phyloP scores from a whole-genome alignment of 2,797 vertebrate genomes.

The Sus cebifrons region DNA sequence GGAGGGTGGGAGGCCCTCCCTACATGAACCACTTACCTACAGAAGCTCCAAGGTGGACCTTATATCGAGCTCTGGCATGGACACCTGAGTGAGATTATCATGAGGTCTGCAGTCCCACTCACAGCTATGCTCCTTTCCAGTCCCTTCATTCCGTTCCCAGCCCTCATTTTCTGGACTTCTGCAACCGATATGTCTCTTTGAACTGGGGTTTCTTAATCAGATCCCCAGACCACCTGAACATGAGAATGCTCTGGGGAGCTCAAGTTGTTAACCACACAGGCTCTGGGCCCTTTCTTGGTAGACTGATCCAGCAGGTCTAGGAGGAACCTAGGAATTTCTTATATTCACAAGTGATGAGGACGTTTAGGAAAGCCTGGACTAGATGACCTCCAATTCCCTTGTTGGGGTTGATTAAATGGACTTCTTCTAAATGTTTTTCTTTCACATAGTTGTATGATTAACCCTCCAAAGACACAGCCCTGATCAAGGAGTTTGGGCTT shows the following conservation, averaged over 20 bases:
- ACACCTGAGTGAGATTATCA: background rate
- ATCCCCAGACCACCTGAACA: background rate
- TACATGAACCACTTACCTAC: background rate
- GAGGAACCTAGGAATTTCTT: background rate
- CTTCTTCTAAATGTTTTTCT: background rate
- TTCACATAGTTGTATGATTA: background rate
- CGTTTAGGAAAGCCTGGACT: background rate
- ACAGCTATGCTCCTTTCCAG: background rate
- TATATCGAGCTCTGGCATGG: background rate
- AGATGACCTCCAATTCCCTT: background rate
- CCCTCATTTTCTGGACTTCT: background rate
- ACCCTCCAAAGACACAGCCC: background rate
- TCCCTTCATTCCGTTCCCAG: background rate
- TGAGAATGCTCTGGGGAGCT: background rate
- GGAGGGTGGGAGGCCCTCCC: background rate
- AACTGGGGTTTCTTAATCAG: background rate
- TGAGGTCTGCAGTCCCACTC: background rate
- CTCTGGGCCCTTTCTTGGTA: background rate
- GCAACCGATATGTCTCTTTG: background rate
- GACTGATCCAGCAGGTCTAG: background rate
- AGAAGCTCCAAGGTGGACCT: background rate
- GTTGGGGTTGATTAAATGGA: background rate
- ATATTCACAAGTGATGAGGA: background rate
- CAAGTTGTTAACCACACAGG: background rate
- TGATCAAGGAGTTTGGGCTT: background rate